Evolutionary conservation across 1,140 invertebrate genomes (phyloP), one percentile per base, ranked within the genome.

Genomic region (Aphaenogaster floridana): DNA sequence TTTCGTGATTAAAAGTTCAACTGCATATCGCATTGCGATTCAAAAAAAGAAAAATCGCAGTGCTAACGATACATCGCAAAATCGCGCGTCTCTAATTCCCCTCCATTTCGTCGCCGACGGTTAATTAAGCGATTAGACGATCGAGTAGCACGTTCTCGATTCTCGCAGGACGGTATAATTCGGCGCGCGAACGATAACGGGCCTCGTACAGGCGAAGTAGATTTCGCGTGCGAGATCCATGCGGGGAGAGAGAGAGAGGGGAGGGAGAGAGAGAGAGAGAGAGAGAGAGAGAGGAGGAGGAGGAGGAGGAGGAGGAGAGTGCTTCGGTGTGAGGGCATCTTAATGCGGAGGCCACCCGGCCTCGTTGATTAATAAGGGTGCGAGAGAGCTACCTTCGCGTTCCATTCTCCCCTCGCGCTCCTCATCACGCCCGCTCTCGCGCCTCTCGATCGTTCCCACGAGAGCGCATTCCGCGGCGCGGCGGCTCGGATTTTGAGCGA

Each of bases 311-410:
- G 3, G 15, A 3, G 11, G 1, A 39, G 15, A 9, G n/a, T 17
- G 42, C 4, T 9, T n/a, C 74, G 66, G 39, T 76, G 54, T 61
- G 69, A 76, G 42, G 54, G 69, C 69, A 50, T 42, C 71, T 74
- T 74, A 42, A 76, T 69, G 45, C 69, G 45, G 45, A 76, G 80
- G 69, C 69, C 69, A 84, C 54, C 80, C 80, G 80, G 68, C 80
- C 48, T 54, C 69, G 80, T 63, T 84, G 80, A 84, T 84, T 84
- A 84, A 84, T 84, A 84, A 84, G 80, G 80, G 80, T 84, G 80
- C 80, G 54, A 84, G 80, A 34, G 69, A 76, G 57, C 80, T 84
- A 76, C 80, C 69, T 84, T 76, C 80, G 69, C 80, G 69, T 84
- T 84, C 80, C 80, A 74, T 74, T 84, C 80, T 76, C 54, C 15